phyloP scores from a whole-genome alignment of 2,797 vertebrate genomes.

The Takifugu ocellatus region DNA sequence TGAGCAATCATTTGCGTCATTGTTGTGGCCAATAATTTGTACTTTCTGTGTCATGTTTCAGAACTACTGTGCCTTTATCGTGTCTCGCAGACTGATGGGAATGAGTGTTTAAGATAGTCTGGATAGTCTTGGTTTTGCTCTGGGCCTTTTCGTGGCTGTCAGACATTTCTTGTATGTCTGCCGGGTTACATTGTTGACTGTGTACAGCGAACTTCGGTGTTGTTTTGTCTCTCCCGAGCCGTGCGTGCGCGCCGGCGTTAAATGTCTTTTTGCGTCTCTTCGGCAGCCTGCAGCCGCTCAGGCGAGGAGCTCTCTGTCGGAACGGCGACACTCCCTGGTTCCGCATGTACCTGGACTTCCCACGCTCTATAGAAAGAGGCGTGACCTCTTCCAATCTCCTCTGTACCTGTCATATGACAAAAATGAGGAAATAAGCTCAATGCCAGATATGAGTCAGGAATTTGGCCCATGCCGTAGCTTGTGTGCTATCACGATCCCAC shows the following conservation, averaged over 20 bases:
- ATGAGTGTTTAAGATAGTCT: not conserved
- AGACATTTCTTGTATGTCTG: slow-evolving; percentile 27
- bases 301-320: slow-evolving; percentile 51
- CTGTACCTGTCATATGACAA: slow-evolving; percentile 31
- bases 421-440: slow-evolving; percentile 58
- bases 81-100: slow-evolving; percentile 1
- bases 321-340: slow-evolving; percentile 62
- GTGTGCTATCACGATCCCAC: slow-evolving; percentile 13
- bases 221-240: slow-evolving; percentile 49
- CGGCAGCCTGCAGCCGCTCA: slow-evolving; percentile 57
- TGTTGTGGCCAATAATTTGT: no score
- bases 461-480: not conserved
- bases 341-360: slow-evolving; percentile 58
- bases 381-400: slow-evolving; percentile 21
- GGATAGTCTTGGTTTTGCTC: slow-evolving; percentile 2
- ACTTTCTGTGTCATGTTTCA: slow-evolving; percentile 4
- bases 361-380: slow-evolving; percentile 63
- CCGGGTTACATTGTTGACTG: slow-evolving; percentile 40
- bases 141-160: slow-evolving; percentile 14
- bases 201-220: slow-evolving; percentile 30
- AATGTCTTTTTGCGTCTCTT: slow-evolving; percentile 55
- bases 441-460: slow-evolving; percentile 29
- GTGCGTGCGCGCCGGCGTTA: slow-evolving; percentile 50
- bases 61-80: not conserved
- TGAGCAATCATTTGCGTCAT: no score